These are phyloP conservation scores for Sceloporus tristichus DNA, from an alignment of 2,113 vertebrate species.

Conservation along the genomic window DNA sequence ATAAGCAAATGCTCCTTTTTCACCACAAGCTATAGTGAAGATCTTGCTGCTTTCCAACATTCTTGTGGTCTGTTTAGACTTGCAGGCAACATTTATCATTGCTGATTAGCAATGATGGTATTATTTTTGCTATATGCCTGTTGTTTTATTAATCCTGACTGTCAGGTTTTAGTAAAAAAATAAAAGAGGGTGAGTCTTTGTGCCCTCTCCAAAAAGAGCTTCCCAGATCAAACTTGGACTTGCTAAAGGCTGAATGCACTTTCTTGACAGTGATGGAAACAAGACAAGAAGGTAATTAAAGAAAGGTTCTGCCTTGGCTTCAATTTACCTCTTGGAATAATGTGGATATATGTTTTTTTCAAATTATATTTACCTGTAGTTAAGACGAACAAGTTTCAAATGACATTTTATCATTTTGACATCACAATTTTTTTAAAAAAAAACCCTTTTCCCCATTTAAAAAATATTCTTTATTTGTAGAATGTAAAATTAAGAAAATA, in stretches of 20 bases:
- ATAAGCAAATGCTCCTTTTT: slow-evolving; percentile 67
- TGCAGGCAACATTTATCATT: slow-evolving; percentile 23
- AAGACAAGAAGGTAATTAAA: slow-evolving; percentile 50
- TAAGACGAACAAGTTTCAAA: slow-evolving; percentile 6
- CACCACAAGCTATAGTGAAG: slow-evolving; percentile 66
- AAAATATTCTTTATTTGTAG: slow-evolving; percentile 7
- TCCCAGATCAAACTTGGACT: not conserved
- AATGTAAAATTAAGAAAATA: not conserved
- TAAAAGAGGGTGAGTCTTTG: not conserved
- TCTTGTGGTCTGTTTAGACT: slow-evolving; percentile 60
- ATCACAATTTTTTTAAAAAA: not conserved
- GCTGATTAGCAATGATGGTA: slow-evolving; percentile 47
- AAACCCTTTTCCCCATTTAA: not conserved
- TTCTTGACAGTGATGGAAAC: slow-evolving; percentile 48
- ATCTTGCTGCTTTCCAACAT: slow-evolving; percentile 42
- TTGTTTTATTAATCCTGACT: slow-evolving; percentile 60
- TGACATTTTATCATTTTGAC: not conserved
- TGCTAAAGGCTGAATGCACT: slow-evolving; percentile 47
- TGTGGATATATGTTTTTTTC: not conserved
- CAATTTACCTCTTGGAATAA: slow-evolving; percentile 32
- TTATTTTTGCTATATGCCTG: slow-evolving; percentile 37
- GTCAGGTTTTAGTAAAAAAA: slow-evolving; percentile 43
- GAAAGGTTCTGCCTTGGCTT: slow-evolving; percentile 18
- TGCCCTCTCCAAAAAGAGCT: not conserved
- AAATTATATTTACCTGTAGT: slow-evolving; percentile 17